Conservation (phyloP, 2,888 invertebrate species). For the Hanleya hanleyi region DNA sequence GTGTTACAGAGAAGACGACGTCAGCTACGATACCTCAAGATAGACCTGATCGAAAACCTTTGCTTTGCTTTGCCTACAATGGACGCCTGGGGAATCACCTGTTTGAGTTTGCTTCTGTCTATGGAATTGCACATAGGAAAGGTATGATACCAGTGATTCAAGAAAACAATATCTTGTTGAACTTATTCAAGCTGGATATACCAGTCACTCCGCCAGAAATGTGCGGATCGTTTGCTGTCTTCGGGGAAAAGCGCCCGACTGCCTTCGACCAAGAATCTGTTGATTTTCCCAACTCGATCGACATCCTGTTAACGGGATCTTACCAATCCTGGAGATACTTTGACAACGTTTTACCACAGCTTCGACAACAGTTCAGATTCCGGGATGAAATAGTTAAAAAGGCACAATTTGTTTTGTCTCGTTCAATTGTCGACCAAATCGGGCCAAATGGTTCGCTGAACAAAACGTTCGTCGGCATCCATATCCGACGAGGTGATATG, state of each 20-base stretch:
- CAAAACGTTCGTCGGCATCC: background rate
- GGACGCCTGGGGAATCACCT: background rate
- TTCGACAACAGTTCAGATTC: background rate
- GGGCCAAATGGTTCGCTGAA: background rate
- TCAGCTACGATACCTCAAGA: too few species aligned
- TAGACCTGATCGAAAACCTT: too few species aligned
- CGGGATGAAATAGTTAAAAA: background rate
- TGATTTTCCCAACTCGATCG: background rate
- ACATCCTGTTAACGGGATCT: background rate
- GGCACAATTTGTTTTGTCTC: background rate
- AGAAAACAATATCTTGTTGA: background rate
- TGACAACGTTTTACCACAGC: background rate
- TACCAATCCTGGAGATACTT: background rate
- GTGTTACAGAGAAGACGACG: too few species aligned
- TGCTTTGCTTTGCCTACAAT: background rate
- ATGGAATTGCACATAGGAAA: background rate
- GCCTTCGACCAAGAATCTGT: background rate
- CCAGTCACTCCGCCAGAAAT: too few species aligned
- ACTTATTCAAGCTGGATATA: background rate
- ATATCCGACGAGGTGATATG: background rate
- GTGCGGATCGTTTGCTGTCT: too few species aligned
- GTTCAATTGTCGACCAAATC: background rate
- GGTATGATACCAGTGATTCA: background rate
- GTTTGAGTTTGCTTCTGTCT: background rate
- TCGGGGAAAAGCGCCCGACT: too few species aligned